These are phyloP conservation scores for Dasyurus viverrinus DNA, from an alignment of 2,113 vertebrate genomes.

Conservation along the genomic window DNA sequence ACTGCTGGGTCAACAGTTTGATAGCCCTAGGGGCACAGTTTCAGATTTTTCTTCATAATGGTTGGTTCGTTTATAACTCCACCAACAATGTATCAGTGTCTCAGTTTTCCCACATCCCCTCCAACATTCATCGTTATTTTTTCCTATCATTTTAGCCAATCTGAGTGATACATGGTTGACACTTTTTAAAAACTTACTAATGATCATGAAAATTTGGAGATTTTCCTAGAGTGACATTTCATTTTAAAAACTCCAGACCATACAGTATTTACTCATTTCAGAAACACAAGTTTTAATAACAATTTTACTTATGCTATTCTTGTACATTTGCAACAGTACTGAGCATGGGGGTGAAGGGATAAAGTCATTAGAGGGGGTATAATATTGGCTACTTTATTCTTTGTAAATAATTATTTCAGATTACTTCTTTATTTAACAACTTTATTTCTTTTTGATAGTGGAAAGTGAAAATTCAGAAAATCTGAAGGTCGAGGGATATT, in stretches of 20 bases:
- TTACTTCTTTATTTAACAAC: constrained; percentile 50
- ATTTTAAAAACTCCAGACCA: background rate
- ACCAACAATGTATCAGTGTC: too few species aligned
- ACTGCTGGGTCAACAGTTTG: too few species aligned
- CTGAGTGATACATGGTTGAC: background rate
- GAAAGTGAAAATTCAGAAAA: constrained; percentile 82
- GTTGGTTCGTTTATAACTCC: too few species aligned
- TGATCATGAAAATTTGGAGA: background rate
- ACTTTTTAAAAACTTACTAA: background rate
- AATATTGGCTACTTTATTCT: background rate
- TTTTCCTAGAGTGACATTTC: background rate
- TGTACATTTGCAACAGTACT: constrained; percentile 1
- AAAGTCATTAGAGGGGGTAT: constrained; percentile 8
- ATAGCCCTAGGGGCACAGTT: too few species aligned
- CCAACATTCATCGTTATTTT: too few species aligned
- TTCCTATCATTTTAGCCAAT: too few species aligned
- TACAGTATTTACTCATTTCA: background rate
- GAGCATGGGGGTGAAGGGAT: constrained; percentile 22
- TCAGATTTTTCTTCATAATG: too few species aligned
- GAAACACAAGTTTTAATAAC: constrained; percentile 5
- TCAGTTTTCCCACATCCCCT: too few species aligned
- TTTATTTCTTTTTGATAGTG: constrained; percentile 82
- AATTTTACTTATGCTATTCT: constrained; percentile 24
- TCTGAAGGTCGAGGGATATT: constrained; percentile 80
- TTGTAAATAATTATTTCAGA: constrained; percentile 29